Base-by-base conservation (phyloP, 1,140 invertebrate genomes). In the Aphelinus certus region DNA sequence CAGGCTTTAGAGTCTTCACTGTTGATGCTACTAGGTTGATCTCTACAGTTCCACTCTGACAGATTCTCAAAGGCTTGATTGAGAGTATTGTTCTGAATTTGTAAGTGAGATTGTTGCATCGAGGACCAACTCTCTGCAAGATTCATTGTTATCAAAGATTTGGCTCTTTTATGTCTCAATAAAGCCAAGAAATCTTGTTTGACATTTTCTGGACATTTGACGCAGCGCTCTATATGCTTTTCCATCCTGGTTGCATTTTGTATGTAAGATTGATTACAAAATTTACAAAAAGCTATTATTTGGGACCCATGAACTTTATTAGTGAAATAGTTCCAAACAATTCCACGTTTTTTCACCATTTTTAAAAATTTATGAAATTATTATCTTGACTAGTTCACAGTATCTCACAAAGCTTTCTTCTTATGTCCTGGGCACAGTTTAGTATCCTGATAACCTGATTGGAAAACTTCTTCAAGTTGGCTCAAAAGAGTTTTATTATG, bases 191-290 rank as follows among this genome's bases (percentile, higher is more conserved):
- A 86, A 63, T 82, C 80, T 70, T 81, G 78, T 46, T 72, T 79
- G 1, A 85, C 71, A 43, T 83, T 80, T 51, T 82, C 81, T 1
- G 83, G 79, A 71, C 81, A 83, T 49, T 85, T 85, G 46, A 80
- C 75, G 74, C 83, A 86, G n/a, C 79, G 71, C 6, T 81, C 81
- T 70, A 86, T 80, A 60, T 86, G 82, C 66, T 80, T 79, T 58
- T 85, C 82, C 84, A 85, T 85, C 9, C 83, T 77, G 9, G 83
- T 85, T 2, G 81, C 83, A 84, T 83, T 86, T 80, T 86, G 82
- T 47, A 84, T 83, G 6, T 85, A 85, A 0, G 82, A 86, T 61
- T 84, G 81, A 70, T 85, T 78, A 57, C 83, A 85, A 65, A 83
- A 86, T 74, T 86, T 86, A 57, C 83, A 85, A 71, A 83, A 85